Conservation (phyloP, 2,797 vertebrate species). For the Manis javanica region DNA sequence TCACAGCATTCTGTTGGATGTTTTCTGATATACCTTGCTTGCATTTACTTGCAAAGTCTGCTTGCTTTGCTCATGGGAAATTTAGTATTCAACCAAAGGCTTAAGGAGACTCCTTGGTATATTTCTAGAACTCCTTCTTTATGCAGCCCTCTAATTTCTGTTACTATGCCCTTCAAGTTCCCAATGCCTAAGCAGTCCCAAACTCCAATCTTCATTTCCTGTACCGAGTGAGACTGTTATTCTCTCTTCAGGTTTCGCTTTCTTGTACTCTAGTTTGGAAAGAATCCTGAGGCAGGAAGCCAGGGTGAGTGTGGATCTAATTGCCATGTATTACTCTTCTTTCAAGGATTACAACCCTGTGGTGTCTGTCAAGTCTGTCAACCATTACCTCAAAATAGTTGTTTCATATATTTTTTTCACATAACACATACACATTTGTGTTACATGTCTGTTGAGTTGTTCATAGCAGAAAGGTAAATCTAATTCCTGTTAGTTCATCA, state of each 20-base stretch:
- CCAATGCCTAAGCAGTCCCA: background rate
- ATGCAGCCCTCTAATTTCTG: background rate
- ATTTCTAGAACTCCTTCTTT: background rate
- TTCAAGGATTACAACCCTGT: background rate
- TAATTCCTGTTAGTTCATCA: background rate
- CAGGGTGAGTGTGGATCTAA: background rate
- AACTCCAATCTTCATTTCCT: slow-evolving; percentile 12
- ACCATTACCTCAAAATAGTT: background rate
- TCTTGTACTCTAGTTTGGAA: background rate
- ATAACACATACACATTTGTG: background rate
- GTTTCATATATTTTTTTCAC: background rate
- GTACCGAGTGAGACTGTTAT: background rate
- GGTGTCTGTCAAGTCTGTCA: background rate
- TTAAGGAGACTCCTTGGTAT: slow-evolving; percentile 8
- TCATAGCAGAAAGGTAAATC: background rate
- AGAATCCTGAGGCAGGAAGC: background rate
- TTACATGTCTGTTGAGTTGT: background rate
- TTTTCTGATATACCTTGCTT: slow-evolving; percentile 23
- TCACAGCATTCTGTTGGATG: background rate
- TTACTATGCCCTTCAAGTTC: background rate
- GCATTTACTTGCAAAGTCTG: background rate
- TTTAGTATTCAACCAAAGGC: slow-evolving; percentile 7
- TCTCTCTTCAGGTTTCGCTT: background rate
- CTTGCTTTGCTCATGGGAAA: background rate
- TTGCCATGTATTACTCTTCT: background rate